Evolutionary conservation across 1,140 invertebrate species (phyloP).

Genomic region (Brachionus rubens): DNA sequence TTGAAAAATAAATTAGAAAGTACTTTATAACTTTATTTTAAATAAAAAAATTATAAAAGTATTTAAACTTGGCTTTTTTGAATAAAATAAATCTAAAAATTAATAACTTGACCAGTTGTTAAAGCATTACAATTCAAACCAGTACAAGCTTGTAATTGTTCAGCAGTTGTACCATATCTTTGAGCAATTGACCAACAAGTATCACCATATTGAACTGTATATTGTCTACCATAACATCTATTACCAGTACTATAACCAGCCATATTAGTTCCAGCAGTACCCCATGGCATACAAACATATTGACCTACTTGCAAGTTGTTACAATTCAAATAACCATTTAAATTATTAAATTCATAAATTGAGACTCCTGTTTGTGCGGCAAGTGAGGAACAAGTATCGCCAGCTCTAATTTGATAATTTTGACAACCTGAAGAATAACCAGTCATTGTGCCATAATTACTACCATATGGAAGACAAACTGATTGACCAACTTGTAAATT

Average conservation of each 20-base stretch:
- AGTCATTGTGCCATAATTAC: neutral
- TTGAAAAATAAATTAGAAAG: too few species aligned
- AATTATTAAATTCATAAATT: neutral
- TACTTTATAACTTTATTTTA: too few species aligned
- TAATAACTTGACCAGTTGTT: neutral
- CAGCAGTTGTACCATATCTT: neutral
- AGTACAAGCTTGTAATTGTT: neutral
- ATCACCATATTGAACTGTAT: neutral
- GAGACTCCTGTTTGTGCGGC: neutral
- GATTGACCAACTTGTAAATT: constrained; percentile 12
- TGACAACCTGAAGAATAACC: constrained; percentile 12
- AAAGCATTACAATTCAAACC: neutral
- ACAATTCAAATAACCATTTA: neutral
- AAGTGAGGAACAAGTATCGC: neutral
- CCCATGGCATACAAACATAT: neutral
- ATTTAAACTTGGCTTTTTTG: too few species aligned
- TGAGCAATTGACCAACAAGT: constrained; percentile 1
- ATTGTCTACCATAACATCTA: neutral
- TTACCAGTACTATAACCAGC: neutral
- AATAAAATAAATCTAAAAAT: neutral
- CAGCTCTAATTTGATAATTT: neutral
- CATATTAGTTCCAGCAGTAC: neutral
- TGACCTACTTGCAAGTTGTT: neutral
- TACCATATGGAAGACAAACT: neutral
- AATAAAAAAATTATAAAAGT: too few species aligned